These are phyloP conservation scores for Erithacus rubecula DNA, from an alignment of 2,797 vertebrate species.

Conservation along the genomic window DNA sequence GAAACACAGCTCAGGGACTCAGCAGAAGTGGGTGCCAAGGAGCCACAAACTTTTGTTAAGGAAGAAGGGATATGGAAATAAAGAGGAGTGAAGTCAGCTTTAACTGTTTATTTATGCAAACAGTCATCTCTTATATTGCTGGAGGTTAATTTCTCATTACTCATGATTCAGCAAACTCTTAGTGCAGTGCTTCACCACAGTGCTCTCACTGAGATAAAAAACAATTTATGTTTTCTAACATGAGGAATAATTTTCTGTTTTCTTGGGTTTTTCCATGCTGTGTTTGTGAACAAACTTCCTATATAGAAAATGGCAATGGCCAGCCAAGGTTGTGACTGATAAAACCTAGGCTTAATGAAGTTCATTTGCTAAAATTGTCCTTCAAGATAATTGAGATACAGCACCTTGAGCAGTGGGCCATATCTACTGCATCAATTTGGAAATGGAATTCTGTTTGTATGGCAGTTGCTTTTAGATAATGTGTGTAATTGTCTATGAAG, in stretches of 20 bases:
- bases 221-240: neutral
- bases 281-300: neutral
- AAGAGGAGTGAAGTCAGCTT: neutral
- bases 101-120: neutral
- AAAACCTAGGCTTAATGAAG: conserved; percentile 54
- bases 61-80: neutral
- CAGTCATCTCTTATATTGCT: neutral
- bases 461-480: conserved; percentile 63
- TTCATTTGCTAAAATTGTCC: conserved; percentile 50
- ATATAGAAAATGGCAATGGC: neutral
- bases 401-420: conserved; percentile 25
- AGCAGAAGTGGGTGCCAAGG: neutral
- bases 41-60: neutral
- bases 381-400: conserved; percentile 62
- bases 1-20: neutral
- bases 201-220: neutral
- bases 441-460: conserved; percentile 45
- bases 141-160: neutral
- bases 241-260: neutral
- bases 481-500: conserved; percentile 71
- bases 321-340: conserved; percentile 23
- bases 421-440: conserved; percentile 48
- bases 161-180: neutral
- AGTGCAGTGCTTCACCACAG: neutral
- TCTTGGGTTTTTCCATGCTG: neutral